A percentile compares a stretch with the other conserved stretches of the same genome.
Evolutionary conservation across 2,888 invertebrate genomes (phyloP).

Genomic region (Andrena trimmerana): DNA sequence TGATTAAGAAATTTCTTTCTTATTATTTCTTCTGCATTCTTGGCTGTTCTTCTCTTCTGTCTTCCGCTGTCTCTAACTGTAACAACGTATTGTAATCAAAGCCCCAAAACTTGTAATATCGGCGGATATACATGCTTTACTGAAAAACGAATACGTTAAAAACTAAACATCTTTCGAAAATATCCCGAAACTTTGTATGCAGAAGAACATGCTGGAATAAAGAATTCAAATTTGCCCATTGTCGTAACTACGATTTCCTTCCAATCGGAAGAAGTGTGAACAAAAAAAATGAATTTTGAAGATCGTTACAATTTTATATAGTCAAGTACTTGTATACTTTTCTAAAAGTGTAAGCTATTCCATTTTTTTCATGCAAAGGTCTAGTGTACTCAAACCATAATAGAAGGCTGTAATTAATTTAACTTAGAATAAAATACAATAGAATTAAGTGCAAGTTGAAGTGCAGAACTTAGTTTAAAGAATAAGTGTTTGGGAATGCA

Average conservation of each 20-base stretch:
- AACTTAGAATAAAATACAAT: not conserved
- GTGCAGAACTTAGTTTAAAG: not conserved
- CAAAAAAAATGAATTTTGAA: conserved; percentile 27
- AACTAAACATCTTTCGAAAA: too few species aligned
- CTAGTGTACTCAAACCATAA: not conserved
- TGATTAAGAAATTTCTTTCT: conserved; percentile 74
- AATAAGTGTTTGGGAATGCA: not conserved
- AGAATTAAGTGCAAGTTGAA: not conserved
- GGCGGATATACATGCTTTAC: not conserved
- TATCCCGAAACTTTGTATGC: too few species aligned
- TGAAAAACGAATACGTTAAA: too few species aligned
- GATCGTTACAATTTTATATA: not conserved
- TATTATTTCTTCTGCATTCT: conserved; percentile 80
- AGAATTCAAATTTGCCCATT: not conserved
- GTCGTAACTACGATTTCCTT: not conserved
- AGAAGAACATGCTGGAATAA: not conserved
- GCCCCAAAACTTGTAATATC: not conserved
- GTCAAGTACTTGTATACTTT: not conserved
- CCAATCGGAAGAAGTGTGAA: conserved; percentile 16
- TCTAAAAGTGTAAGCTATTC: not conserved
- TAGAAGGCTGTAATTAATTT: not conserved
- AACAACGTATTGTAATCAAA: conserved; percentile 56
- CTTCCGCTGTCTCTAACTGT: conserved; percentile 73
- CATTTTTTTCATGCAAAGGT: not conserved
- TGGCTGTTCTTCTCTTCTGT: conserved; percentile 79